These are phyloP conservation scores for Halichoerus grypus DNA, from an alignment of 2,113 vertebrate genomes.

Conservation along the genomic window DNA sequence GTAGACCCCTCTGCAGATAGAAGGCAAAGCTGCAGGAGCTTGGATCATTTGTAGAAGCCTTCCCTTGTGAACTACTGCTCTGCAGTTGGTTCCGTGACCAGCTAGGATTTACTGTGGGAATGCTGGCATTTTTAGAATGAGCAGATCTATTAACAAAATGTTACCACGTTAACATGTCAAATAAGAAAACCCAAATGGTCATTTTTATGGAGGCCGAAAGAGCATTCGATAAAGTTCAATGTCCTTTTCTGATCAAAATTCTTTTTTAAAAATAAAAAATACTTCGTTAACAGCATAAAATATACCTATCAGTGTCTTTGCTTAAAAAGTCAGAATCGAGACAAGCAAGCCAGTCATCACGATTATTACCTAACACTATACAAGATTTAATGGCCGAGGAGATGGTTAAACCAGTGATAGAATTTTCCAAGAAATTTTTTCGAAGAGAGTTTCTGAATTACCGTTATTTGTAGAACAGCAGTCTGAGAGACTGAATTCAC, in stretches of 20 bases:
- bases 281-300: neutral
- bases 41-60: neutral
- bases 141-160: neutral
- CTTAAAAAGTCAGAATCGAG: constrained; percentile 3
- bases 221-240: neutral
- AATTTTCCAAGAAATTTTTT: neutral
- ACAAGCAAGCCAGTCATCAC: neutral
- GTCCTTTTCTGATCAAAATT: neutral
- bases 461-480: neutral
- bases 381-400: neutral
- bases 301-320: neutral
- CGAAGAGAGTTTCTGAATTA: neutral
- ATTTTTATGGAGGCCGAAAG: neutral
- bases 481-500: neutral
- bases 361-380: neutral
- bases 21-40: neutral
- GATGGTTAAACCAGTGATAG: neutral
- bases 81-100: neutral
- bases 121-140: neutral
- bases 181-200: neutral
- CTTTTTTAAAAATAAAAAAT: neutral
- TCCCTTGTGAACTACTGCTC: neutral
- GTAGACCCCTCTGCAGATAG: neutral
- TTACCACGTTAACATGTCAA: neutral
- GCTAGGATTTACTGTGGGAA: neutral